Base-by-base conservation (phyloP, 2,888 invertebrate genomes). In the Hyposoter didymator region DNA sequence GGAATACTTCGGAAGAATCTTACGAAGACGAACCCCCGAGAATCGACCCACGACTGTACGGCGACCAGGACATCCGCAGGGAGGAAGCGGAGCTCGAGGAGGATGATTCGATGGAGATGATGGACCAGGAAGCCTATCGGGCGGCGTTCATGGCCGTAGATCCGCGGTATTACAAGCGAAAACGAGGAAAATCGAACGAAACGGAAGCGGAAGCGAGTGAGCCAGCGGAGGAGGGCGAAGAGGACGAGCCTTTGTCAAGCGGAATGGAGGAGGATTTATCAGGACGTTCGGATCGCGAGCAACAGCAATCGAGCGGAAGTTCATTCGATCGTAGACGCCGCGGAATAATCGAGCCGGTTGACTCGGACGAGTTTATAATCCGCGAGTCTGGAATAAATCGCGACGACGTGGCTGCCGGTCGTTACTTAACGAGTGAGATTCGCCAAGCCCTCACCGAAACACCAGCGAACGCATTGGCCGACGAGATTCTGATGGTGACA, bases 331-430 rank as follows among this genome's bases (percentile, higher is more conserved):
- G 94, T 45, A 93, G 95, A 35, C 94, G 96, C 74, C 95, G 95
- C 74, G 96, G 96, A 0, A 96, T 97, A 3, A 95, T 98, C 90
- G 98, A 98, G 94, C 97, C 98, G 94, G 97, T 98, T 88, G 96
- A 97, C 92, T 97, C 97, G 64, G 98, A 98, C 93, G 97, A 98
- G 94, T 98, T 98, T 94, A 97, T 97, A 93, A 95, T 98, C 85
- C 95, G 97, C 89, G 97, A 97, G 93, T 96, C 97, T 92, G 97
- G 97, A 86, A 96, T 97, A 91, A 97, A 97, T 87, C 96, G 96
- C 91, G 97, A 97, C 94, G 96, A 97, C 94, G 97, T 97, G 92
- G 96, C 97, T 93, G 95, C 97, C 83, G 96, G 97, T 84, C 96
- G 96, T 93, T 97, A 97, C 91, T 95, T 97, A 81, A 97, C 96